phyloP scores from a whole-genome alignment of 2,888 invertebrate genomes.

The Sturmia bella region DNA sequence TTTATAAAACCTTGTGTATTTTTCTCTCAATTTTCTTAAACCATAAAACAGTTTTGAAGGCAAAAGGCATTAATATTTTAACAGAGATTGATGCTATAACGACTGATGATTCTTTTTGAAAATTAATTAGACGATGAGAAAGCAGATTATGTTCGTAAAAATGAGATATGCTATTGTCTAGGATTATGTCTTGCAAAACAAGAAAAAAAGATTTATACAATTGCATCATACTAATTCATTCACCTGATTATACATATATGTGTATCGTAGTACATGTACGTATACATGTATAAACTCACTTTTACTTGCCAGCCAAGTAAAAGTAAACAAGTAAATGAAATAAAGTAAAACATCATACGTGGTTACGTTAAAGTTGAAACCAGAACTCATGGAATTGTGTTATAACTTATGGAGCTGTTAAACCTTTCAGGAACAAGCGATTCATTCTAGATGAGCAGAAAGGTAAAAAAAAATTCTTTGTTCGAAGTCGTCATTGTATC shows the following conservation, averaged over 20 bases:
- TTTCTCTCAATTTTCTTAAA: conserved; percentile 60
- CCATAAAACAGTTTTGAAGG: conserved; percentile 74
- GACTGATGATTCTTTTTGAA: conserved; percentile 77
- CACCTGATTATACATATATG: not conserved
- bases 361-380: not conserved
- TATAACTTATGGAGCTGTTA: conserved; percentile 13
- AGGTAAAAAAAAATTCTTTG: no score
- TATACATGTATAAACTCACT: no score
- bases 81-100: conserved; percentile 77
- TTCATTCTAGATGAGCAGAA: not conserved
- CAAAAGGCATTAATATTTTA: conserved; percentile 65
- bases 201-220: conserved; percentile 7
- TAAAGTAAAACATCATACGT: conserved; percentile 20
- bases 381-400: not conserved
- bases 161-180: conserved; percentile 31
- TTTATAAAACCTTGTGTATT: conserved; percentile 15
- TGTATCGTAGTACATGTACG: not conserved
- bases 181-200: conserved; percentile 17
- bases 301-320: not conserved
- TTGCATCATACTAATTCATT: conserved; percentile 1
- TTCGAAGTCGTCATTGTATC: no score
- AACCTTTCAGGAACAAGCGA: not conserved
- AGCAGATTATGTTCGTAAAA: conserved; percentile 61
- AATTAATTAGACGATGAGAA: conserved; percentile 79
- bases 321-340: conserved; percentile 1